Percentiles rank a stretch among this genome's conserved stretches.
Evolutionary conservation across 2,888 invertebrate species (phyloP).

Genomic region (Alsophila aescularia): DNA sequence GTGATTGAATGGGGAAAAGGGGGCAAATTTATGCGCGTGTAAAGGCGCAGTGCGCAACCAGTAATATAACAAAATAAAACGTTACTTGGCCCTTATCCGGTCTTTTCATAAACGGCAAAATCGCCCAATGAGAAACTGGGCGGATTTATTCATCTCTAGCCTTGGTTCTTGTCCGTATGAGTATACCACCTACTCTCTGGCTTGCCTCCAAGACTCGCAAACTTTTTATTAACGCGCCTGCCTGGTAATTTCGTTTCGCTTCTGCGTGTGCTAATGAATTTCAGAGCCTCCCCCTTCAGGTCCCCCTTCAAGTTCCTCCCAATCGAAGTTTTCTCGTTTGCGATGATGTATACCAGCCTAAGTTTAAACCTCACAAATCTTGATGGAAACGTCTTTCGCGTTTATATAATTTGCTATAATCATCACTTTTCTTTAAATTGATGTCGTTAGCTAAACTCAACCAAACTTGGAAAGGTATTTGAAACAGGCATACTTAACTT

Average conservation of each 20-base stretch:
- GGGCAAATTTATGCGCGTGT: too few species aligned
- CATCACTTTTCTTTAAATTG: conserved; percentile 28
- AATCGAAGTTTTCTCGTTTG: conserved; percentile 80
- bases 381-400: conserved; percentile 39
- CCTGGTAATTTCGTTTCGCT: conserved; percentile 60
- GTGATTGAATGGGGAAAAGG: too few species aligned
- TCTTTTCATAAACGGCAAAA: not conserved
- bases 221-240: conserved; percentile 58
- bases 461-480: not conserved
- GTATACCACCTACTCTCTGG: conserved; percentile 31
- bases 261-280: conserved; percentile 75
- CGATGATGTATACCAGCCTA: conserved; percentile 64
- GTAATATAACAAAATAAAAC: too few species aligned
- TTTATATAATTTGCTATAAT: conserved; percentile 13
- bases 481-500: too few species aligned
- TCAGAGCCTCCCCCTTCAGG: conserved; percentile 57
- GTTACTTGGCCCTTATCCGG: not conserved
- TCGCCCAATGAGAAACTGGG: not conserved
- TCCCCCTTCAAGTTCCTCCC: conserved; percentile 54
- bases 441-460: not conserved
- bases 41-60: too few species aligned
- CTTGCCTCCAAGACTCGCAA: conserved; percentile 47
- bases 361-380: conserved; percentile 39
- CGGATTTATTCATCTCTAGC: not conserved
- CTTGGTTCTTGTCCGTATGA: conserved; percentile 26